These are phyloP conservation scores for Drosophila serrata DNA, from an alignment of 1,140 invertebrate species.

Conservation along the genomic window DNA sequence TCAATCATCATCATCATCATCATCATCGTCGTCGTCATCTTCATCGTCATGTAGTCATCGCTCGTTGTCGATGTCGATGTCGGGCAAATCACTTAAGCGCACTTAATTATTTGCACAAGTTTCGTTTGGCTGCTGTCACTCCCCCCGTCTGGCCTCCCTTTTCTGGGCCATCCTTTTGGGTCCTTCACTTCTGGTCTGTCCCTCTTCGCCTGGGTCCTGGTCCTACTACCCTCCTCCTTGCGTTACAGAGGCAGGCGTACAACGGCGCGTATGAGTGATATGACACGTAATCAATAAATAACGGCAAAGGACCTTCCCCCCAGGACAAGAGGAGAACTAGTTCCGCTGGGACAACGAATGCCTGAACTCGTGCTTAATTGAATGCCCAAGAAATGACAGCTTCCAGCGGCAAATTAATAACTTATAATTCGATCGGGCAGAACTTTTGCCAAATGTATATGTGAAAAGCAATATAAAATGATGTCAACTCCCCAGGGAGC, in stretches of 20 bases:
- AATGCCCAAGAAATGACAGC: conserved; percentile 16
- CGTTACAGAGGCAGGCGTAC: conserved; percentile 56
- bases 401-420: conserved; percentile 25
- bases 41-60: conserved; percentile 52
- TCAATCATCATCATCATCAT: conserved; percentile 18
- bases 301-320: conserved; percentile 51
- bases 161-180: conserved; percentile 9
- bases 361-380: conserved; percentile 19
- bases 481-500: background rate
- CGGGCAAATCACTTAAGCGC: conserved; percentile 80
- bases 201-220: background rate
- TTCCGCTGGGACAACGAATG: conserved; percentile 19
- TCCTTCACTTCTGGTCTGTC: background rate
- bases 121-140: conserved; percentile 54
- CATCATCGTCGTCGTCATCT: conserved; percentile 46
- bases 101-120: conserved; percentile 83
- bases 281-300: conserved; percentile 83
- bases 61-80: conserved; percentile 46
- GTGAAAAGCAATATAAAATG: background rate
- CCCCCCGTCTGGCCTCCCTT: background rate
- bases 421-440: conserved; percentile 17
- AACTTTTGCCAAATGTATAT: background rate
- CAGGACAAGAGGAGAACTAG: conserved; percentile 3
- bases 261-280: conserved; percentile 77
- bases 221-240: conserved; percentile 34